Evolutionary conservation across 2,797 vertebrate genomes (phyloP).

Genomic region (Betta splendens): DNA sequence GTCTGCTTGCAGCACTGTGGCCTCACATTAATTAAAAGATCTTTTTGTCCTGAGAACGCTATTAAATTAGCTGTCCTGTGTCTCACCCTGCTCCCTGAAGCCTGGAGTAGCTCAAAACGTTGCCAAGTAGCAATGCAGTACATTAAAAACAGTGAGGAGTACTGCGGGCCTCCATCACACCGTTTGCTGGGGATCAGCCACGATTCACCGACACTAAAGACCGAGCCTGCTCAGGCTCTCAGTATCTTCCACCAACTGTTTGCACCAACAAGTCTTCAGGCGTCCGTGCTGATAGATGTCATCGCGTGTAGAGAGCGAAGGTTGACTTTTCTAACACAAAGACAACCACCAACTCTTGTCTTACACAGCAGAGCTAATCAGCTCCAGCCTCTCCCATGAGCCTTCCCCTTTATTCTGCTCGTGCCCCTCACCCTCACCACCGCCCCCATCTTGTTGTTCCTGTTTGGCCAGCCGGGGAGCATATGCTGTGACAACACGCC

Average conservation of each 20-base stretch:
- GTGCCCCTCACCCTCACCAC: constrained; percentile 53
- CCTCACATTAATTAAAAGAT: constrained; percentile 48
- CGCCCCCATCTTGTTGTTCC: constrained; percentile 81
- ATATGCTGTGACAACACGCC: constrained; percentile 94
- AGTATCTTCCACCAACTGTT: not conserved
- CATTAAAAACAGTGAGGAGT: constrained; percentile 22
- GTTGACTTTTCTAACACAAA: constrained; percentile 18
- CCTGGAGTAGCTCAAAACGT: constrained; percentile 37
- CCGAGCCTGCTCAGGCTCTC: not conserved
- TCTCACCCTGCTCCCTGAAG: constrained; percentile 69
- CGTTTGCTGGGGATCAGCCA: constrained; percentile 1
- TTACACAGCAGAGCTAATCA: constrained; percentile 57
- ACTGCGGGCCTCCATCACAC: not conserved
- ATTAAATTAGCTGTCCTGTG: constrained; percentile 71
- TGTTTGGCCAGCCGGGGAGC: constrained; percentile 92
- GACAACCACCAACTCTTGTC: constrained; percentile 44
- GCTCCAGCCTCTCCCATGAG: constrained; percentile 61
- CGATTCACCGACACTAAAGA: not conserved
- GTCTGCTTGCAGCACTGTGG: constrained; percentile 34
- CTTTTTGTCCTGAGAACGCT: constrained; percentile 56
- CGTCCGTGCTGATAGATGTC: not conserved
- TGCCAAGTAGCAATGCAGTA: constrained; percentile 45
- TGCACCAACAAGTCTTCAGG: constrained; percentile 10
- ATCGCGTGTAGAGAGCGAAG: not conserved
- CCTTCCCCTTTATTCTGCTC: constrained; percentile 43